Evolutionary conservation across 2,113 vertebrate species (phyloP), one percentile per base, ranked within the genome.

Genomic region (Xiphophorus hellerii): DNA sequence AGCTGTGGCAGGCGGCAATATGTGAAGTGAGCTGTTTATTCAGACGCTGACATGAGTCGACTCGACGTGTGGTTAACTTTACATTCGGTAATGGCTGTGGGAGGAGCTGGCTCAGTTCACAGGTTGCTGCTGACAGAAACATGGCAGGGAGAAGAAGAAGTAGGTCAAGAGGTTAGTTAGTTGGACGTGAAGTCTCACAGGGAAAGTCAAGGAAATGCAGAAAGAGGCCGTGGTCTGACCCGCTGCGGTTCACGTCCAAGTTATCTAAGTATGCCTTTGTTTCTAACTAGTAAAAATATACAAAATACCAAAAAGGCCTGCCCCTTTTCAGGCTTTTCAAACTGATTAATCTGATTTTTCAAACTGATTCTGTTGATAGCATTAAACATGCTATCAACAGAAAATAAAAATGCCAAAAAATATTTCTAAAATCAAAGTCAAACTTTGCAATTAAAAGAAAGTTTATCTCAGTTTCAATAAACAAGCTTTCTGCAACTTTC

Each of bases 91-190:
- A 80, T 20, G 83, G 65, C 72, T 71, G 51, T 61, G 76, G 80
- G 78, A 67, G 63, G 75, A 84, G 73, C 25, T 54, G 71, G 60
- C 48, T 72, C 62, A 27, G 65, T 62, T 42, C 63, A 37, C 54
- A 61, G 73, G 30, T 63, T 28, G 51, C 76, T 77, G 78, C 75
- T 72, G 81, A 75, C 68, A 80, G 77, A 78, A 82, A 77, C 33
- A 20, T 48, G 76, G 81, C 48, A 51, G 76, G 64, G 75, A 82
- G 75, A 66, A 35, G 44, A 71, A 71, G 83, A 92, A 89, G 84
- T 84, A 85, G 89, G 90, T 91, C 88, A 90, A 69, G 74, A 89
- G 88, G 89, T 92, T 74, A 88, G 74, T 30, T 54, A 80, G 76
- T 48, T 60, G 58, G 64, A 66, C 68, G 71, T 84, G 82, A 74